Conservation (phyloP, 2,888 invertebrate species). For the Drosophila yooni region DNA sequence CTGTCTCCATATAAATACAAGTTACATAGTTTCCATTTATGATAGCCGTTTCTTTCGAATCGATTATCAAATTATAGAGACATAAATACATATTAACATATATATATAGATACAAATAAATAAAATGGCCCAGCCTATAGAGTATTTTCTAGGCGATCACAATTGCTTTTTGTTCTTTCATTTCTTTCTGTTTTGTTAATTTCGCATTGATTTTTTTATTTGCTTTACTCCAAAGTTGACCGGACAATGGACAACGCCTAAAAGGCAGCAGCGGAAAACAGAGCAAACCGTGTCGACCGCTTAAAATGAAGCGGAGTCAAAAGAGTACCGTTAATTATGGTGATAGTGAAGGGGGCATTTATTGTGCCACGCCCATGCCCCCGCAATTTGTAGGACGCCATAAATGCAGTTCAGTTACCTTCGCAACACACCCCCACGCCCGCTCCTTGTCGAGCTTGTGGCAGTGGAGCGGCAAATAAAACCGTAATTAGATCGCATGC, state of each 20-base stretch:
- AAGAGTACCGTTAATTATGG: conserved; percentile 25
- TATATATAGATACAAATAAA: not conserved
- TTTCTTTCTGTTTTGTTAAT: conserved; percentile 1
- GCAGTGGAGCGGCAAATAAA: conserved; percentile 63
- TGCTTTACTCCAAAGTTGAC: not conserved
- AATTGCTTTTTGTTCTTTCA: not conserved
- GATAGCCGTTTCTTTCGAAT: not conserved
- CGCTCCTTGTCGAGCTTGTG: conserved; percentile 19
- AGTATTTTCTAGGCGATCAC: not conserved
- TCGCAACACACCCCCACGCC: not conserved
- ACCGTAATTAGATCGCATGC: conserved; percentile 77
- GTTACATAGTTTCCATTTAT: not conserved
- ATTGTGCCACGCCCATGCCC: conserved; percentile 37
- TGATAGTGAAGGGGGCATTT: conserved; percentile 4
- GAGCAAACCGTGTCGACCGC: conserved; percentile 1
- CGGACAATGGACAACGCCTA: conserved; percentile 26
- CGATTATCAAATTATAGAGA: not conserved
- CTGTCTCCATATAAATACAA: not conserved
- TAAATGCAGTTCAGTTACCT: conserved; percentile 61
- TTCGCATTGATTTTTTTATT: conserved; percentile 6
- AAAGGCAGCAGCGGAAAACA: not conserved
- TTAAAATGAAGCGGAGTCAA: conserved; percentile 3
- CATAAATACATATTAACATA: not conserved
- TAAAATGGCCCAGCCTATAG: not conserved
- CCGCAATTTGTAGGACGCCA: conserved; percentile 41